These are phyloP conservation scores for Rhinoderma darwinii DNA, from an alignment of 2,113 vertebrate genomes.

Conservation along the genomic window DNA sequence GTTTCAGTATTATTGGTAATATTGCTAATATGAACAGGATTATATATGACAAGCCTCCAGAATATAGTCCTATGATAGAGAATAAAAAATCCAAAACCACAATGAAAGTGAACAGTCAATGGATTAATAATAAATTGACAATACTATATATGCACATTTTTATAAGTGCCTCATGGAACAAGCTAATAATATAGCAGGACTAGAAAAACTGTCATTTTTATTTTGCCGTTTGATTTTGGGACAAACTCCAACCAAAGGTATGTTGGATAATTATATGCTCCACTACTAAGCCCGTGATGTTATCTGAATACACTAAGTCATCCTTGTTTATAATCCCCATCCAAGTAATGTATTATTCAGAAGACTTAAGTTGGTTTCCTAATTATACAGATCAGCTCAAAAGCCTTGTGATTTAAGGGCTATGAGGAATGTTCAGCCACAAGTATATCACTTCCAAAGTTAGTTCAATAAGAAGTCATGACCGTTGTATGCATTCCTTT, in stretches of 20 bases:
- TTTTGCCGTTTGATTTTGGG: background rate
- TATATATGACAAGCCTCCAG: background rate
- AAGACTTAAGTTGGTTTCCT: background rate
- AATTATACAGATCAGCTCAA: conserved; percentile 4
- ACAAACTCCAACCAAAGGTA: background rate
- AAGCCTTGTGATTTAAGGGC: conserved; percentile 1
- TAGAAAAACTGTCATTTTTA: background rate
- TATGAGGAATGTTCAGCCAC: conserved; percentile 6
- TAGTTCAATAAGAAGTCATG: background rate
- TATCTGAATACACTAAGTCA: conserved; percentile 7
- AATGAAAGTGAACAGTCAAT: background rate
- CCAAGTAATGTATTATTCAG: conserved; percentile 22
- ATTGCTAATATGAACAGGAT: too few species aligned
- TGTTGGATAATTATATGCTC: conserved; percentile 18
- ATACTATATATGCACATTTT: background rate
- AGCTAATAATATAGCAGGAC: background rate
- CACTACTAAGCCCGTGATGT: background rate
- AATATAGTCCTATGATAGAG: too few species aligned
- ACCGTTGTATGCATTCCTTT: background rate
- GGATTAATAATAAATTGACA: background rate
- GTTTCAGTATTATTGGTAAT: too few species aligned
- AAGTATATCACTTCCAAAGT: background rate
- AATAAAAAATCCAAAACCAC: background rate
- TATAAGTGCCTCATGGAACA: background rate
- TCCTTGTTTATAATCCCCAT: background rate